Base-by-base conservation (phyloP, 2,797 vertebrate species). In the Liparis tanakae region DNA sequence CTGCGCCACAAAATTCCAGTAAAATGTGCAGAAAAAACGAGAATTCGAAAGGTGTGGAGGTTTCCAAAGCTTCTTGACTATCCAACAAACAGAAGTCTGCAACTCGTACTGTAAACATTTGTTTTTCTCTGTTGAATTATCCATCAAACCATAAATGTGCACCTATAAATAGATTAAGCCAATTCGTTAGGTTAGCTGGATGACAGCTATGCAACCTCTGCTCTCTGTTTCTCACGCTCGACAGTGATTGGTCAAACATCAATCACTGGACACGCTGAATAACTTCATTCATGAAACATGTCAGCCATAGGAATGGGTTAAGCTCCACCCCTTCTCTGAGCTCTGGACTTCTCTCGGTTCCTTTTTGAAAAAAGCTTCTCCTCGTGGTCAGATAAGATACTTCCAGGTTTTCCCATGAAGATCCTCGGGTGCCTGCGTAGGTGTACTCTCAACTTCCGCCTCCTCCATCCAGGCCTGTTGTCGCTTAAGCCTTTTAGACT, bases 381-480 rank as follows among this genome's bases (percentile, higher is more conserved):
- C 18, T 30, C 1, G 10, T 67, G 34, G 18, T 51, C 33, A 65
- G 55, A 59, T 54, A 8, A 53, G 63, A 67, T 9, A 4, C 13
- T 68, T 59, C 7, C 20, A 33, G 30, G 46, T 53, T 22, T 54
- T 65, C 39, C 39, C 54, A 15, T 48, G 8, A 72, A 72, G 4
- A 72, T 34, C 3, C 9, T 74, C 33, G 39, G 48, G 48, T 14
- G 5, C 20, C 58, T 44, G 68, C 15, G 36, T 76, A 77, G 66
- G 54, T 80, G 43, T 67, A 22, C 41, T 73, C 50, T 67, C 70
- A 34, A n/a, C 70, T 81, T 85, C 73, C 39, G 20, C 75, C 74
- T 77, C 78, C 68, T 76, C 76, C 74, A 22, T 80, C 59, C 70
- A 76, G 76, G 80, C 59, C 88, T 89, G 82, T 83, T 90, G 88